Evolutionary conservation across 2,113 vertebrate species (phyloP).

Genomic region (Myiopsitta monachus): DNA sequence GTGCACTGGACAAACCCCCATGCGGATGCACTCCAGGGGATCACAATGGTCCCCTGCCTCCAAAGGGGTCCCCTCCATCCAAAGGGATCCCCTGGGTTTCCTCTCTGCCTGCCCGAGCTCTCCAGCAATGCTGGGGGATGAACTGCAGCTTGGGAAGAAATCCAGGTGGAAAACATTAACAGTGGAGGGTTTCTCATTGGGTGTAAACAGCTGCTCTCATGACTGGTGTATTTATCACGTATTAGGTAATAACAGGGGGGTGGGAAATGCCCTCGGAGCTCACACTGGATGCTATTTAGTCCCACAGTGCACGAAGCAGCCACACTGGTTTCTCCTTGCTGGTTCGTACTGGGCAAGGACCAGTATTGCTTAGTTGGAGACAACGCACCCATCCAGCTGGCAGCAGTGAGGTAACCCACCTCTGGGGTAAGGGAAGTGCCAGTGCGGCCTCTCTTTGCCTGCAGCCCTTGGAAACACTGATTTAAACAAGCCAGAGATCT

Average conservation of each 20-base stretch:
- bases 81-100: neutral
- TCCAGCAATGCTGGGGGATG: neutral
- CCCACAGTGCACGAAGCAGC: neutral
- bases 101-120: neutral
- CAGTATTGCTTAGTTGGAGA: neutral
- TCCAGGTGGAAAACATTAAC: neutral
- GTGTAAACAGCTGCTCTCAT: neutral
- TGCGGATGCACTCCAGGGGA: neutral
- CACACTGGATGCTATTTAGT: neutral
- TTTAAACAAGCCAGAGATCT: neutral
- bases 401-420: neutral
- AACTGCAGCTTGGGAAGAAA: neutral
- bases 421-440: neutral
- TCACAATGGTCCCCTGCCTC: accelerated
- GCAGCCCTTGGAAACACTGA: neutral
- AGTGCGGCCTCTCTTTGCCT: neutral
- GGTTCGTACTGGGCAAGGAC: neutral
- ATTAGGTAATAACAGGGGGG: neutral
- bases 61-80: neutral
- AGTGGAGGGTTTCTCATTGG: neutral
- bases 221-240: neutral
- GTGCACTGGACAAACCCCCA: neutral
- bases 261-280: neutral
- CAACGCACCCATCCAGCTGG: neutral
- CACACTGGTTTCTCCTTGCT: neutral